Evolutionary conservation across 1,140 invertebrate genomes (phyloP).

Genomic region (Bombyx mandarina): DNA sequence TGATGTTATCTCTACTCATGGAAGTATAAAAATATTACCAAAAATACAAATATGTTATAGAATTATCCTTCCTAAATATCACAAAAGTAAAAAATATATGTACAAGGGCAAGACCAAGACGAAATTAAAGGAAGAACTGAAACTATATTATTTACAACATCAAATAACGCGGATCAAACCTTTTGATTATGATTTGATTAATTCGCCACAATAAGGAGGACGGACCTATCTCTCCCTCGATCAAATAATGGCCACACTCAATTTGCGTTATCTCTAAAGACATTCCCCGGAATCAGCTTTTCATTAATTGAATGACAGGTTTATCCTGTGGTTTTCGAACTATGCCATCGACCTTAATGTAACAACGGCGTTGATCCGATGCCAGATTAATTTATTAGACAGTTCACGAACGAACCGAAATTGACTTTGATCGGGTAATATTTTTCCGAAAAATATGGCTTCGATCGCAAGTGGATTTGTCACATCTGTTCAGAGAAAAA

Average conservation of each 20-base stretch:
- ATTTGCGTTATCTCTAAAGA: slow-evolving; percentile 28
- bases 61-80: too few species aligned
- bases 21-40: too few species aligned
- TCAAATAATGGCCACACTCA: slow-evolving; percentile 21
- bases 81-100: too few species aligned
- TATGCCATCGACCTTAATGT: slow-evolving; percentile 26
- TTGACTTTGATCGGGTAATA: slow-evolving; percentile 40
- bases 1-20: too few species aligned
- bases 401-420: slow-evolving; percentile 23
- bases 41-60: too few species aligned
- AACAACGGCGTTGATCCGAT: slow-evolving; percentile 36
- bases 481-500: background rate
- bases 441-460: slow-evolving; percentile 11
- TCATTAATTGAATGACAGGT: slow-evolving; percentile 42
- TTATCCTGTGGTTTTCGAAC: slow-evolving; percentile 25
- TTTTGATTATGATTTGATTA: slow-evolving; percentile 2
- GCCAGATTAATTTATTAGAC: slow-evolving; percentile 43
- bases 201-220: background rate
- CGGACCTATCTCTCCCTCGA: slow-evolving; percentile 29
- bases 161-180: background rate
- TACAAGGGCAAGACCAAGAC: too few species aligned
- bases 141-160: too few species aligned
- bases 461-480: too few species aligned
- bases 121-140: too few species aligned
- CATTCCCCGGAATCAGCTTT: slow-evolving; percentile 42